Conservation (phyloP, 2,888 invertebrate genomes). For the Harmothoe impar region DNA sequence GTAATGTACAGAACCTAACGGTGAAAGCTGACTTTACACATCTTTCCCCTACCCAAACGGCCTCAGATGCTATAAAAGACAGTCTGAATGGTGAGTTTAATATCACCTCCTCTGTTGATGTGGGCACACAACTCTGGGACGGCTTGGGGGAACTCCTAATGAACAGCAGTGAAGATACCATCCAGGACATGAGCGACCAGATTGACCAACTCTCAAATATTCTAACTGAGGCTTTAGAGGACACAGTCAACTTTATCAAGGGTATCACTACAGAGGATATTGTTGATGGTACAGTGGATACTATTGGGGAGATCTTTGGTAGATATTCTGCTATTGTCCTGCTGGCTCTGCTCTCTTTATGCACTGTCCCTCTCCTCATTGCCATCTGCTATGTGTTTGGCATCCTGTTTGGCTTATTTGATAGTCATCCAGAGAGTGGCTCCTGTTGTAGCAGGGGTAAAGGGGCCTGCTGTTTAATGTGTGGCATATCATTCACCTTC, state of each 20-base stretch:
- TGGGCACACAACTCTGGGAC: neutral
- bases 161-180: neutral
- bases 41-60: neutral
- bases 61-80: neutral
- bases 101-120: neutral
- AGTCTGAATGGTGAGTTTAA: neutral
- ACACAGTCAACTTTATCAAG: neutral
- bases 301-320: neutral
- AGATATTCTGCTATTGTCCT: neutral
- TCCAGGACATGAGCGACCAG: neutral
- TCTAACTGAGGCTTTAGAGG: neutral
- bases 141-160: neutral
- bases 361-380: neutral
- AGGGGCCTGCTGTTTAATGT: conserved; percentile 65
- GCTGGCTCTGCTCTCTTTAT: neutral
- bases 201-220: neutral
- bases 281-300: neutral
- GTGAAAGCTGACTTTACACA: neutral
- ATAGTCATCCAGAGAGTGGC: neutral
- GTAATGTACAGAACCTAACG: neutral
- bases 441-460: conserved; percentile 26
- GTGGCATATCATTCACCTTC: conserved; percentile 80
- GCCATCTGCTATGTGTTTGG: neutral
- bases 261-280: neutral
- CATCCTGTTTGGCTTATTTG: neutral